Evolutionary conservation across 2,888 invertebrate genomes (phyloP).

Genomic region (Cheilosia soror): DNA sequence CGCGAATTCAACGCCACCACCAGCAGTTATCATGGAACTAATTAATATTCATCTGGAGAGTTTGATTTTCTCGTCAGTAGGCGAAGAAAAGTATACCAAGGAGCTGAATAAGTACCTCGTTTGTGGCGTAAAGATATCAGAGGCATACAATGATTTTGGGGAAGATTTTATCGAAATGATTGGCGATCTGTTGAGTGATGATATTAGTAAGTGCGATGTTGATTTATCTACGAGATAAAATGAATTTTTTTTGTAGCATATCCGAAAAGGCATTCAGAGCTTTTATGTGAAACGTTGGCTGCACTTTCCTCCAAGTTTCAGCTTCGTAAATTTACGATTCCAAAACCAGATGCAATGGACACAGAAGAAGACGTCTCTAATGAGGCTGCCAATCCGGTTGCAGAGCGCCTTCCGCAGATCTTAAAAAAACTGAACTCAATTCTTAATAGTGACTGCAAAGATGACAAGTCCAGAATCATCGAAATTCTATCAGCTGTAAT

Average conservation of each 20-base stretch:
- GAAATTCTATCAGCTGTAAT: slow-evolving; percentile 93
- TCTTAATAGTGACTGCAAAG: slow-evolving; percentile 78
- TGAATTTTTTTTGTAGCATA: slow-evolving; percentile 75
- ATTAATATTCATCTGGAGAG: slow-evolving; percentile 83
- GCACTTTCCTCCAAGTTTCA: slow-evolving; percentile 88
- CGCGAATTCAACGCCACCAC: slow-evolving; percentile 76
- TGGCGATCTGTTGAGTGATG: slow-evolving; percentile 84
- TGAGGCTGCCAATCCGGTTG: slow-evolving; percentile 73
- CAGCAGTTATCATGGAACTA: slow-evolving; percentile 80
- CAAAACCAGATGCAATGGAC: slow-evolving; percentile 78
- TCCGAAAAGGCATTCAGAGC: slow-evolving; percentile 81
- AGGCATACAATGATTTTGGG: slow-evolving; percentile 87
- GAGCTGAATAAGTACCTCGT: slow-evolving; percentile 83
- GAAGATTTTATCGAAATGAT: slow-evolving; percentile 87
- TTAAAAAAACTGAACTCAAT: slow-evolving; percentile 81
- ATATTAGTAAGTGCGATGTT: slow-evolving; percentile 76
- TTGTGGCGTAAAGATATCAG: slow-evolving; percentile 90
- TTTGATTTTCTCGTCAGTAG: slow-evolving; percentile 81
- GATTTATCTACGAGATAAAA: background rate
- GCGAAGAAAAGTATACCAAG: slow-evolving; percentile 79
- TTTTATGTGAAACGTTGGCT: slow-evolving; percentile 90
- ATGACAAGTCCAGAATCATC: slow-evolving; percentile 85
- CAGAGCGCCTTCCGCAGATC: slow-evolving; percentile 80
- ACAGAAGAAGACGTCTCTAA: slow-evolving; percentile 76
- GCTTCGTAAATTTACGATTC: slow-evolving; percentile 79